Evolutionary conservation across 2,113 vertebrate species (phyloP), one percentile per base, ranked within the genome.

Genomic region (Butastur rufipennis): DNA sequence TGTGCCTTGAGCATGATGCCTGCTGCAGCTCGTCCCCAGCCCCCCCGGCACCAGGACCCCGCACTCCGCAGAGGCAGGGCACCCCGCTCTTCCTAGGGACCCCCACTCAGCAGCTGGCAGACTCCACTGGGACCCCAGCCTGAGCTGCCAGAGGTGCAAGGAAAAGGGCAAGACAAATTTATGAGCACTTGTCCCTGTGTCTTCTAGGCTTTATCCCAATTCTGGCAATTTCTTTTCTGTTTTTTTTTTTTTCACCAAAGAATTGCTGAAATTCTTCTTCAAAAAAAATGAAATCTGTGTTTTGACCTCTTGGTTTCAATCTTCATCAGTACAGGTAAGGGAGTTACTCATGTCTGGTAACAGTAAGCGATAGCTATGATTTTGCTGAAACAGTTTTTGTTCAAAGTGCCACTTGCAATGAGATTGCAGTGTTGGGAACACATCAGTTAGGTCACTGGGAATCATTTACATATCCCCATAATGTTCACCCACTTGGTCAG

Each of bases 21-120:
- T 6, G 17, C 32, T 18, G 62, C 48, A 14, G 25, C 31, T 27
- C 17, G 2, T 43, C 11, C 71, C 68, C 68, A 8, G 68, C 26
- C 34, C 23, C 66, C 34, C 5, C 2, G 0, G 34, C 13, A 8
- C 47, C 16, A 3, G 67, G n/a, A 52, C 47, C 26, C 47, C 1
- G 2, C 4, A 0, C 17, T 34, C 13, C 2, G 7, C 47, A 21
- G 25, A 36, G 25, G 25, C n/a, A 38, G n/a, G 13, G 68, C 68
- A 71, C 48, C 48, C 48, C 10, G 2, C 7, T 2, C 48, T 36
- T 29, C 48, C 14, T 16, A 4, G 31, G 23, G 43, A 47, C 65
- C 68, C 43, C 48, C 25, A 11, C n/a, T 38, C 26, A 29, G 47
- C n/a, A 3, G 13, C 47, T 4, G 1, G 43, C 68, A 55, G 70